Evolutionary conservation across 2,113 vertebrate species (phyloP), one percentile per base, ranked within the genome.

Genomic region (Oncorhynchus masou): DNA sequence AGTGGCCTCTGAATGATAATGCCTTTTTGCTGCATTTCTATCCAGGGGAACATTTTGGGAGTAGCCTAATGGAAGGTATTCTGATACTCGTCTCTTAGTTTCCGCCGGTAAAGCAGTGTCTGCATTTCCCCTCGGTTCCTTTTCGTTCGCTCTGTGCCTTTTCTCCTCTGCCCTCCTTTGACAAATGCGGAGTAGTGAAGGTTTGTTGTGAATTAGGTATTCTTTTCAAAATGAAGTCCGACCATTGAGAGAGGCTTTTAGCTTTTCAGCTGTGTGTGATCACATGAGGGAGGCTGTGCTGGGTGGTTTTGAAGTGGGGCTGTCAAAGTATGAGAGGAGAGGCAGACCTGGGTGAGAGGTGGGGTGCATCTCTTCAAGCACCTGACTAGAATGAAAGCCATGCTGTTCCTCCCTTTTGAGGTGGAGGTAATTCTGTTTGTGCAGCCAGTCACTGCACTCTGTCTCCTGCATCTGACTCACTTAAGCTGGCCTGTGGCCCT

Each of bases 141-240:
- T 81, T 81, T 77, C 24, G 7, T 57, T 1, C 39, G 39, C 49
- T 64, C 69, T 34, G 57, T 45, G 22, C 68, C 48, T 45, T 34
- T 39, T 48, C 67, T 39, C 71, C 67, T 77, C 81, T 81, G 83
- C 84, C 81, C 81, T 80, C 85, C 22, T 75, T 79, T 81, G 82
- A 89, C 83, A 90, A 88, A 89, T 82, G 81, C 79, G 86, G 82
- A 75, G 78, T 92, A 90, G 91, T 90, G 85, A 80, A 73, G 76
- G 84, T 80, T 87, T 89, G 88, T 90, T 90, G 81, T 86, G 83
- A 90, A 91, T 90, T 88, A 86, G 89, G 82, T 81, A 82, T 90
- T 90, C 86, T 91, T 91, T 87, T 82, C 82, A 65, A 91, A 89
- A 89, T 90, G 90, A 88, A 86, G 80, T 85, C 82, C 54, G 84